Base-by-base conservation (phyloP, 2,888 invertebrate genomes). In the Tinea semifulvella region DNA sequence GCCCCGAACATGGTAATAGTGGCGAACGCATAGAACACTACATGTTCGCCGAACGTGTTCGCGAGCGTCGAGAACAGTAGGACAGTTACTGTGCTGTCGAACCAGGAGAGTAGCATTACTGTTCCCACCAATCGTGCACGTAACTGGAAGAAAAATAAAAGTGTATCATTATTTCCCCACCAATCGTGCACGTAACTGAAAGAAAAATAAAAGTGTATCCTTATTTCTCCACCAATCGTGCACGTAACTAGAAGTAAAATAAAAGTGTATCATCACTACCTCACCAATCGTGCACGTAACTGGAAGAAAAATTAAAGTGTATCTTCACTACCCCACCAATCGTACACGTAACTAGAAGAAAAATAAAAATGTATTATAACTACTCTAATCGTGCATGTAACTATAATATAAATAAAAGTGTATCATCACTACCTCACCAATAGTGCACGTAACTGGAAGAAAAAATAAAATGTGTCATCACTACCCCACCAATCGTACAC, bases 1-100 rank as follows among this genome's bases (percentile, higher is more conserved):
- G 66, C 64, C 0, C 79, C 70, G 7, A 63, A 56, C 1, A 72
- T 36, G 0, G 72, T 70, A 1, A 74, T 67, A 0, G 58, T 58
- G 0, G 69, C 63, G 53, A 76, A 82, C 0, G 59, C 58, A 50
- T 70, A 74, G 53, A 79, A 82, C 1, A 72, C 72, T 0, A 69
- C 70, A 49, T 65, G 61, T 0, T 56, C 57, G 0, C 80, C 80
- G 44, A 80, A 58, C 26, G 61, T 50, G 45, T 38, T 19, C 18
- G 17, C 19, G 2, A 17, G 3, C n/a, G 18, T 38, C 8, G 38
- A 17, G 18, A 14, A 38, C 18, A 19, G 8, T 2, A 38, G n/a
- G 6, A 38, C 19, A 4, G 71, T 71, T 61, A 68, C 63, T 0
- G 70, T 67, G 42, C 70, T 71, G 54, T 71, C 71, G 61, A 72